A percentile compares a stretch with the other conserved stretches of the same genome.
Conservation (phyloP, 2,797 vertebrate species). For the Parauchenoglanis ngamensis region DNA sequence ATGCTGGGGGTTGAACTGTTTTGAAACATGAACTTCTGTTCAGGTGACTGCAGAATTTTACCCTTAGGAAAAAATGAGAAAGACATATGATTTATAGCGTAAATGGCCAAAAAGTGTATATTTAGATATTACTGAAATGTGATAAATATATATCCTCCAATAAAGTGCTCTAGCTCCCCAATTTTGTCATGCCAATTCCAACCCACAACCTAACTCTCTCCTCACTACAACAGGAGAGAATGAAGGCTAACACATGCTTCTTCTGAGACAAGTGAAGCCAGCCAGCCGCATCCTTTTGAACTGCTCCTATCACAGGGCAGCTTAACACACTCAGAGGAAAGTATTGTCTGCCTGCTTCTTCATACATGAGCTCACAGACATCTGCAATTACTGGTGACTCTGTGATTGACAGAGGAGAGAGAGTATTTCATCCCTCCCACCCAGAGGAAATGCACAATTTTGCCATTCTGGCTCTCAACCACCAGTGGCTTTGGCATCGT, state of each 20-base stretch:
- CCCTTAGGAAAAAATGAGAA: neutral
- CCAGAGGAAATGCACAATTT: neutral
- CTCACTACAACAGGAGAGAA: neutral
- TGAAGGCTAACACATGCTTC: neutral
- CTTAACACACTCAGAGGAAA: neutral
- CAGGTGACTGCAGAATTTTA: neutral
- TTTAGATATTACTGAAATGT: neutral
- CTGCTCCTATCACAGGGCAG: neutral
- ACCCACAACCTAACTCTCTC: neutral
- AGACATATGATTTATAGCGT: too few relatives aligned
- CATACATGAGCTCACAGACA: neutral
- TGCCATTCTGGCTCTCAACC: neutral
- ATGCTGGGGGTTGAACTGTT: neutral
- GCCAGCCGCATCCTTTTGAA: neutral
- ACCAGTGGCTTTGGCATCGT: neutral
- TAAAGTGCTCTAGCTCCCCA: neutral
- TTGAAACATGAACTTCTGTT: conserved; percentile 8
- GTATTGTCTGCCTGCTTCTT: neutral
- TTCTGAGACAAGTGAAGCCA: neutral
- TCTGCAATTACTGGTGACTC: neutral
- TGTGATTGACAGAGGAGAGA: neutral
- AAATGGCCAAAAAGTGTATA: neutral
- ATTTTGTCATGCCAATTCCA: neutral
- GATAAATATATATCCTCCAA: neutral
- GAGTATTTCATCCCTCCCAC: neutral